These are phyloP conservation scores for Medauroidea extradentata DNA, from an alignment of 1,140 invertebrate genomes.

Conservation along the genomic window DNA sequence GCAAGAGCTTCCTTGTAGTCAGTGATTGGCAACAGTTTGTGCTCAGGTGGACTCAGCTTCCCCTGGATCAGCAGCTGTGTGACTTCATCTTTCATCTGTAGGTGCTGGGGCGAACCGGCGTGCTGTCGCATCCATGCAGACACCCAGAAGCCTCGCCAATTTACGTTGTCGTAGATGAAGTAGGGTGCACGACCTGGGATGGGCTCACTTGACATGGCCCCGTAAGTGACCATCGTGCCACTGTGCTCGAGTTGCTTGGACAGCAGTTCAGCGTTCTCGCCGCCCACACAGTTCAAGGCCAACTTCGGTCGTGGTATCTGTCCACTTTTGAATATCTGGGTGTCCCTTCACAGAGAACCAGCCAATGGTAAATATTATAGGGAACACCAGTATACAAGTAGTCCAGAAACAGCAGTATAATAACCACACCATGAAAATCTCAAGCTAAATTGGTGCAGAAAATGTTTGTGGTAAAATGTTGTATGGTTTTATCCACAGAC, in stretches of 20 bases:
- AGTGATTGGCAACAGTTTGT: slow-evolving; percentile 66
- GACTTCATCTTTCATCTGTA: slow-evolving; percentile 74
- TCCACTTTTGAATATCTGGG: slow-evolving; percentile 65
- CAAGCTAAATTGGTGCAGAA: too few species aligned
- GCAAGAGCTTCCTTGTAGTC: slow-evolving; percentile 71
- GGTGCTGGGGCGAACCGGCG: slow-evolving; percentile 47
- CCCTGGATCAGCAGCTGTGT: slow-evolving; percentile 62
- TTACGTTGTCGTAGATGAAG: slow-evolving; percentile 91
- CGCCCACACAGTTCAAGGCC: slow-evolving; percentile 94
- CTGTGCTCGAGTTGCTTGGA: slow-evolving; percentile 65
- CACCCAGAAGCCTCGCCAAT: slow-evolving; percentile 92
- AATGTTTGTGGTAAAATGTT: too few species aligned
- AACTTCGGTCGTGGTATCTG: slow-evolving; percentile 67
- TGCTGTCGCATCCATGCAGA: slow-evolving; percentile 75
- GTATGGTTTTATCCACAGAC: too few species aligned
- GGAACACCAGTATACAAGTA: too few species aligned
- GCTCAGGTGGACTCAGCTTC: slow-evolving; percentile 66
- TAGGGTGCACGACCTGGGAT: slow-evolving; percentile 74
- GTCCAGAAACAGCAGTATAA: too few species aligned
- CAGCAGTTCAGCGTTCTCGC: slow-evolving; percentile 81
- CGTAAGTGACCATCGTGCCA: slow-evolving; percentile 92
- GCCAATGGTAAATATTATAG: not conserved
- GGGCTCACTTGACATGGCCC: slow-evolving; percentile 94
- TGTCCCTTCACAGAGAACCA: slow-evolving; percentile 43
- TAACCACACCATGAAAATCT: too few species aligned